phyloP scores from a whole-genome alignment of 30 jellyfish, hydroid and myxozoan genomes.

The Aurelia coerulea region DNA sequence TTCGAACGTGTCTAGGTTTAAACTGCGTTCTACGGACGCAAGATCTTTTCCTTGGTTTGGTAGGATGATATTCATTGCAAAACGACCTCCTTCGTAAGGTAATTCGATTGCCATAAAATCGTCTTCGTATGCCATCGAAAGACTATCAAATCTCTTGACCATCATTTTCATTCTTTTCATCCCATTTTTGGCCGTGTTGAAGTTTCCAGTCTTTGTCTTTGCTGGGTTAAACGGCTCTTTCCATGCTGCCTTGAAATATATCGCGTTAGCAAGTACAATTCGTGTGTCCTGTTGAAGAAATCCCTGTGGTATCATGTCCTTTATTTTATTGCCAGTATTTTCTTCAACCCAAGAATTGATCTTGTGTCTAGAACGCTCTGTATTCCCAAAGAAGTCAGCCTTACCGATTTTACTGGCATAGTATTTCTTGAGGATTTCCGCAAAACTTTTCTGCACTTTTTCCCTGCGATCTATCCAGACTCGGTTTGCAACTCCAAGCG shows the following conservation, averaged over 20 bases:
- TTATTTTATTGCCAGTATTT: constrained; percentile 56
- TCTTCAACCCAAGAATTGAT: constrained; percentile 75
- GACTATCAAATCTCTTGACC: constrained; percentile 28
- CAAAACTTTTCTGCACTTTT: constrained; percentile 16
- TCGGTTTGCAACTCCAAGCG: constrained; percentile 57
- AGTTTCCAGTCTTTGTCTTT: constrained; percentile 33
- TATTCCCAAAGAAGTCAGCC: constrained; percentile 33
- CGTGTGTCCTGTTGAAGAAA: constrained; percentile 42
- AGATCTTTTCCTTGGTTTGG: constrained; percentile 63
- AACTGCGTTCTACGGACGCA: constrained; percentile 16
- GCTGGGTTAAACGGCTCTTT: constrained; percentile 51
- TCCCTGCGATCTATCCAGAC: constrained; percentile 65
- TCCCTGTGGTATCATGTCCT: constrained; percentile 33
- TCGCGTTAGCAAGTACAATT: constrained; percentile 76
- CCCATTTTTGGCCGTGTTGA: constrained; percentile 32
- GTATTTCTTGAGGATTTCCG: neutral
- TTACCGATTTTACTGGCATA: constrained; percentile 55
- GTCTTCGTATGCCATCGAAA: neutral
- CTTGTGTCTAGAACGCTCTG: constrained; percentile 43
- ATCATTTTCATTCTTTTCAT: constrained; percentile 58
- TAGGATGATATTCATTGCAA: constrained; percentile 75
- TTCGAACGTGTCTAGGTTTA: neutral
- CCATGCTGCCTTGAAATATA: constrained; percentile 87
- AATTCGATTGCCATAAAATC: constrained; percentile 52
- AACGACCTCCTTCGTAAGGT: constrained; percentile 75